Percentiles rank a stretch among this genome's conserved stretches.
Conservation (phyloP, 2,888 invertebrate genomes). For the Pandemis heparana region DNA sequence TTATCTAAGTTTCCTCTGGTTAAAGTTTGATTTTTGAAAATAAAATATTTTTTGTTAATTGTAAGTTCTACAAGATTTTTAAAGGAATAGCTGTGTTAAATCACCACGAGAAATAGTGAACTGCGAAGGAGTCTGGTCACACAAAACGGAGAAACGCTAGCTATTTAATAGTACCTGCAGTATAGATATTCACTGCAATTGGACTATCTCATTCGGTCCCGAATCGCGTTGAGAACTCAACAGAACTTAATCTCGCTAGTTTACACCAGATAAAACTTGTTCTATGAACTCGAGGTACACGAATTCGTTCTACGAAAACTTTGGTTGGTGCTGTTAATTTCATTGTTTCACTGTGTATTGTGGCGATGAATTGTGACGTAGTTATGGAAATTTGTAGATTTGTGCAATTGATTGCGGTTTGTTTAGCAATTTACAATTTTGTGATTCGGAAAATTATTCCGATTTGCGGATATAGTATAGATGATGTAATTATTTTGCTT, state of each 20-base stretch:
- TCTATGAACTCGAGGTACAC: conserved; percentile 48
- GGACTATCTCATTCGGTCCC: conserved; percentile 44
- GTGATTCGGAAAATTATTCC: not conserved
- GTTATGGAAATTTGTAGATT: conserved; percentile 37
- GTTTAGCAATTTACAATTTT: conserved; percentile 24
- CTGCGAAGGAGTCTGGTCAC: not conserved
- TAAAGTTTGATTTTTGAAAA: too few relatives aligned
- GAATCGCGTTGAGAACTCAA: conserved; percentile 39
- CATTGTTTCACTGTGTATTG: conserved; percentile 49
- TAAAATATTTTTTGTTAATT: too few relatives aligned
- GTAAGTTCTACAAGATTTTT: too few relatives aligned
- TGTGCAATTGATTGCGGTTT: conserved; percentile 39
- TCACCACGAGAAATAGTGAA: too few relatives aligned
- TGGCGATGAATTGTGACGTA: conserved; percentile 36
- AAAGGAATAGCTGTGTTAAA: too few relatives aligned
- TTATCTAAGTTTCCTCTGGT: too few relatives aligned
- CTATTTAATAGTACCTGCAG: not conserved
- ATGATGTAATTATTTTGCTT: not conserved
- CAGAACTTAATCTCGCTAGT: conserved; percentile 63
- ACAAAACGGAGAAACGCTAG: not conserved
- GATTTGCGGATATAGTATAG: not conserved
- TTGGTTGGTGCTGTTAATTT: conserved; percentile 56
- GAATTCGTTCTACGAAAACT: conserved; percentile 53
- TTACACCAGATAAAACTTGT: conserved; percentile 63
- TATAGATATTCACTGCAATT: conserved; percentile 37